These are phyloP conservation scores for Julus scanicus DNA, from an alignment of 2,888 invertebrate species.

Conservation along the genomic window DNA sequence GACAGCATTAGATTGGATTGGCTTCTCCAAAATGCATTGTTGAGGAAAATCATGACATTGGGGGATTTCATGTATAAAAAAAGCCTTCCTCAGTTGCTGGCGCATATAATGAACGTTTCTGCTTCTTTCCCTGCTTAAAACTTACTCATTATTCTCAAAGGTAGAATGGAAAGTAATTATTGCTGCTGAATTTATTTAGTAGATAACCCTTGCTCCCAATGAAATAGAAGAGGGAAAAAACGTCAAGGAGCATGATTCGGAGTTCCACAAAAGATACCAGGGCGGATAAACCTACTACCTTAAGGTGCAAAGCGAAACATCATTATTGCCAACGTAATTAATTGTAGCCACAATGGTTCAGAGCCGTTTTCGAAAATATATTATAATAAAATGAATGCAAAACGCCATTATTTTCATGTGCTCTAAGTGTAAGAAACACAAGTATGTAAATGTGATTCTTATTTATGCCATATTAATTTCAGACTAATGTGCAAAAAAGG, in stretches of 20 bases:
- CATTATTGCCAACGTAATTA: too few species aligned
- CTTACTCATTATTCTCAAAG: neutral
- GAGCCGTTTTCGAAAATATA: too few species aligned
- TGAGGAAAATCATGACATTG: conserved; percentile 12
- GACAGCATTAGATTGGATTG: neutral
- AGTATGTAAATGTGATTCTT: too few species aligned
- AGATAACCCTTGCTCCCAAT: neutral
- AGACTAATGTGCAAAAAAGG: too few species aligned
- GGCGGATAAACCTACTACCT: too few species aligned
- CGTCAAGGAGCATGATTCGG: neutral
- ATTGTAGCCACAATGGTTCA: too few species aligned
- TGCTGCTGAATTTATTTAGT: neutral
- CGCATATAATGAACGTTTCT: conserved; percentile 13
- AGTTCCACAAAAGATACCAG: too few species aligned
- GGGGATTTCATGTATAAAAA: neutral
- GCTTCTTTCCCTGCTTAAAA: neutral
- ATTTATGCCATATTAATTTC: too few species aligned
- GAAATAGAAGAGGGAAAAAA: neutral
- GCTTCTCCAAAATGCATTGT: neutral
- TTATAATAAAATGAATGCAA: too few species aligned
- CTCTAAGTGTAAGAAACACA: too few species aligned
- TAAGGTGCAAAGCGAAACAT: too few species aligned
- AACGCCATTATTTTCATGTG: too few species aligned
- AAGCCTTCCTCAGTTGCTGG: conserved; percentile 16
- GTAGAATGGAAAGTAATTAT: conserved; percentile 22